Percentiles rank a stretch among this genome's conserved stretches.
Conservation (phyloP, 2,113 vertebrate genomes). For the Podarcis raffonei region DNA sequence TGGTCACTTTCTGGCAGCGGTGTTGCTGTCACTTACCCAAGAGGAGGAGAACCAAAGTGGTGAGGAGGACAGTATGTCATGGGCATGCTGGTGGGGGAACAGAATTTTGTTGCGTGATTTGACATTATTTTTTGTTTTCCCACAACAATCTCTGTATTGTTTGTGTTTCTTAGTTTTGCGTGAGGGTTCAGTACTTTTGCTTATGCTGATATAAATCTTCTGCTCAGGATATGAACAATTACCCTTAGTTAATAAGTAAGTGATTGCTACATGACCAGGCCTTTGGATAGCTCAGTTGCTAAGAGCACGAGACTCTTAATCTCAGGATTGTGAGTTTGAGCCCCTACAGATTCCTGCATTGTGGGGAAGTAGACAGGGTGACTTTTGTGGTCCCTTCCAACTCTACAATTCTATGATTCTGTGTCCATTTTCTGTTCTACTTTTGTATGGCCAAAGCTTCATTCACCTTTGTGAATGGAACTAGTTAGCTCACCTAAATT, state of each 20-base stretch:
- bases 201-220: background rate
- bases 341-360: too few relatives aligned
- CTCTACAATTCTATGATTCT: too few relatives aligned
- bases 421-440: background rate
- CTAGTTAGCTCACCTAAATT: slow-evolving; percentile 8
- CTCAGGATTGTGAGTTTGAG: too few relatives aligned
- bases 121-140: background rate
- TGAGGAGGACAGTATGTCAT: too few relatives aligned
- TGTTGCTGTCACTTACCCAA: too few relatives aligned
- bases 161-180: background rate
- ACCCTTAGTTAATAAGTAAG: background rate
- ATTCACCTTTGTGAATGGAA: background rate
- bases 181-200: background rate
- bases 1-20: too few relatives aligned
- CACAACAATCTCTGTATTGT: background rate
- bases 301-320: too few relatives aligned
- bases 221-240: background rate
- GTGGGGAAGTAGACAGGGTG: too few relatives aligned
- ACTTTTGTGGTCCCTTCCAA: too few relatives aligned
- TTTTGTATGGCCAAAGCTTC: background rate
- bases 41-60: too few relatives aligned
- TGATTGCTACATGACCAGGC: background rate
- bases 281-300: too few relatives aligned
- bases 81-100: too few relatives aligned
- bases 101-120: background rate